Base-by-base conservation (phyloP, 2,888 invertebrate genomes). In the Dinocampus coccinellae region DNA sequence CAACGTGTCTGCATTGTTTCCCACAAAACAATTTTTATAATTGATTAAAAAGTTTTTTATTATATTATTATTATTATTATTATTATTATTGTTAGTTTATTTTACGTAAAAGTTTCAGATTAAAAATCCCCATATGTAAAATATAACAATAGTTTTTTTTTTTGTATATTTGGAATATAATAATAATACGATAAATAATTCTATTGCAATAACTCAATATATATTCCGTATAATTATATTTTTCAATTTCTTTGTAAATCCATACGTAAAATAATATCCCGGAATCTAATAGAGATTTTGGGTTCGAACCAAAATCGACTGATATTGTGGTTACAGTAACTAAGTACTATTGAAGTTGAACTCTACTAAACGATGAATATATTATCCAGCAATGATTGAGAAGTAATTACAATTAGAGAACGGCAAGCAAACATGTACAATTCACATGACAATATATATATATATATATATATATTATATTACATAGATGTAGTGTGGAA, bases 1-100 rank as follows among this genome's bases (percentile, higher is more conserved):
- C 74, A 64, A 75, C 69, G 75, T 75, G 76, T 70, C 76, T 73
- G 79, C 80, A 82, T 81, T 83, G 82, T 83, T 83, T 72, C 68
- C 36, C 74, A 71, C 66, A 70, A 77, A 77, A 74, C 76, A 75
- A 79, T 76, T 70, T 70, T 67, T 65, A 68, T 73, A 24, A 24
- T 26, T 26, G n/a, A 55, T 24, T 24, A 24, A 55, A 55, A 3
- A 55, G 0, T 26, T 55, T 55, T 55, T 26, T 4, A 24, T 13
- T 55, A 24, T 10, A 20, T n/a, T n/a, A n/a, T n/a, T n/a, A n/a
- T n/a, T n/a, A n/a, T n/a, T n/a, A n/a, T n/a, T n/a, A n/a, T n/a
- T n/a, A n/a, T n/a, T n/a, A n/a, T n/a, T n/a, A n/a, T n/a, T n/a
- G n/a, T n/a, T n/a, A n/a, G n/a, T n/a, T n/a, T n/a, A n/a, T n/a